Percentiles rank a stretch among this genome's conserved stretches.
These are phyloP conservation scores for Ametastegia equiseti DNA, from an alignment of 2,888 invertebrate genomes.

Conservation along the genomic window DNA sequence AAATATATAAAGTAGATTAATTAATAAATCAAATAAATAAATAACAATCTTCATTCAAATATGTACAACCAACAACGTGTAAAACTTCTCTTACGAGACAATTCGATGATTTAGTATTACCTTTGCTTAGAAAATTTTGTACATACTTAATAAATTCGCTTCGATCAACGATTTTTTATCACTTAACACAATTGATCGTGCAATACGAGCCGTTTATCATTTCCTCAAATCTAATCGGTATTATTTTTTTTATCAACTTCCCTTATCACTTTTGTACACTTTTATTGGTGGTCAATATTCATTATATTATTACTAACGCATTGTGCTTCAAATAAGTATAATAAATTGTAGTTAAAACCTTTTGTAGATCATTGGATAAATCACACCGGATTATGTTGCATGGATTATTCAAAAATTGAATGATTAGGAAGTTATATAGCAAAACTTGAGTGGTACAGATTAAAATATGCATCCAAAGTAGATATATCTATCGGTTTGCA, in stretches of 20 bases:
- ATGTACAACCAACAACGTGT: neutral
- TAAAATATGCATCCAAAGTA: slow-evolving; percentile 8
- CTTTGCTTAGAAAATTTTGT: neutral
- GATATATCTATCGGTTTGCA: neutral
- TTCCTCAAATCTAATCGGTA: slow-evolving; percentile 12
- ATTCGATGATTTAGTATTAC: neutral
- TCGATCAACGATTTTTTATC: neutral
- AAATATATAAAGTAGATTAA: neutral
- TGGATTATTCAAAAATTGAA: neutral
- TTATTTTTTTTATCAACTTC: neutral
- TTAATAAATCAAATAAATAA: neutral
- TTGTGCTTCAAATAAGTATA: neutral
- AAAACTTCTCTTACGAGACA: neutral
- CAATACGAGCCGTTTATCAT: too few relatives aligned
- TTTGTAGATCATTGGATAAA: neutral
- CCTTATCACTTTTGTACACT: neutral
- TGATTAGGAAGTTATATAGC: neutral
- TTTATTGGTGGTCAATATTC: neutral
- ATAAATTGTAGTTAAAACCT: neutral
- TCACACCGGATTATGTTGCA: neutral
- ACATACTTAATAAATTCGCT: too few relatives aligned
- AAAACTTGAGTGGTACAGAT: slow-evolving; percentile 8
- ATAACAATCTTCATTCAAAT: neutral
- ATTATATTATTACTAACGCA: neutral
- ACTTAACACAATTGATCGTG: too few relatives aligned